These are phyloP conservation scores for Lamproptera curius DNA, from an alignment of 2,888 invertebrate genomes.

Conservation along the genomic window DNA sequence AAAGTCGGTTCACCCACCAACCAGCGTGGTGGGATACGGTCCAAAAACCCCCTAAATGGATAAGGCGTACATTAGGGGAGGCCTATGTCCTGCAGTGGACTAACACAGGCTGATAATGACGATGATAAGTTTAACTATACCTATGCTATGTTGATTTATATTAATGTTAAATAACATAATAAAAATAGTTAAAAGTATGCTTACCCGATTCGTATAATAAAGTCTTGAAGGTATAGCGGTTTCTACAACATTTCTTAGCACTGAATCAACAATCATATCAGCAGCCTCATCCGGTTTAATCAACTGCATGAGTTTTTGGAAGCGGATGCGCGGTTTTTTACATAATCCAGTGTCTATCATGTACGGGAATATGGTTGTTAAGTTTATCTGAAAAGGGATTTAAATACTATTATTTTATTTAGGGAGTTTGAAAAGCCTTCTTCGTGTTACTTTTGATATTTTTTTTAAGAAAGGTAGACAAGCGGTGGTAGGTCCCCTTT, in stretches of 20 bases:
- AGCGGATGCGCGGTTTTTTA: conserved; percentile 83
- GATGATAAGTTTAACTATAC: neutral
- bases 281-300: conserved; percentile 81
- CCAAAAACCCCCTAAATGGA: too few relatives aligned
- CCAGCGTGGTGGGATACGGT: too few relatives aligned
- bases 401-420: too few relatives aligned
- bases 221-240: conserved; percentile 79
- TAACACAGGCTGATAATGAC: too few relatives aligned
- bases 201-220: conserved; percentile 72
- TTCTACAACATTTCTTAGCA: conserved; percentile 79
- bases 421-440: too few relatives aligned
- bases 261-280: conserved; percentile 80
- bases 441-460: too few relatives aligned
- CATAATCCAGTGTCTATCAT: conserved; percentile 92
- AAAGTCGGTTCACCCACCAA: too few relatives aligned
- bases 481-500: too few relatives aligned
- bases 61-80: too few relatives aligned
- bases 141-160: neutral
- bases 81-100: too few relatives aligned
- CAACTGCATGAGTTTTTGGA: conserved; percentile 78
- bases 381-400: conserved; percentile 79
- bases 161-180: too few relatives aligned
- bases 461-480: too few relatives aligned
- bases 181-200: conserved; percentile 18
- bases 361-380: conserved; percentile 91